Evolutionary conservation across 1,140 invertebrate species (phyloP).

Genomic region (Proctacanthus coquilletti): DNA sequence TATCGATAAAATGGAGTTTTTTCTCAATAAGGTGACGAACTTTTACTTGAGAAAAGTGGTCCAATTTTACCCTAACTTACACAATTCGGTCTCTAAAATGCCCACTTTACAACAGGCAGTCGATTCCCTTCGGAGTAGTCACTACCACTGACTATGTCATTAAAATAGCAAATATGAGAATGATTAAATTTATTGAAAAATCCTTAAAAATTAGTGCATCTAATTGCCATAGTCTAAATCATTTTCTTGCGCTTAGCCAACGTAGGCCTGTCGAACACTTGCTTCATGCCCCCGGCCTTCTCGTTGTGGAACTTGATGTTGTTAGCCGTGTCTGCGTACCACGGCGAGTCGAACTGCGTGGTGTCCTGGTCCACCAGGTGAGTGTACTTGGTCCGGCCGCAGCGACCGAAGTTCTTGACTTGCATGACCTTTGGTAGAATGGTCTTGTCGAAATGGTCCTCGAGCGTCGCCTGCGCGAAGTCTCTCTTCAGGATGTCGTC

Average conservation of each 20-base stretch:
- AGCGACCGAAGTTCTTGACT: conserved; percentile 98
- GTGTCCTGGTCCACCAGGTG: conserved; percentile 99
- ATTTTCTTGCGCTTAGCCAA: conserved; percentile 45
- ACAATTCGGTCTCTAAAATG: too few relatives aligned
- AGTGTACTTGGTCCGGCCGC: conserved; percentile 96
- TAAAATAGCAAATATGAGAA: too few relatives aligned
- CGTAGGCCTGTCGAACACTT: conserved; percentile 79
- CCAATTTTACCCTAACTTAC: too few relatives aligned
- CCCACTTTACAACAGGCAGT: too few relatives aligned
- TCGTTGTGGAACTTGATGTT: conserved; percentile 83
- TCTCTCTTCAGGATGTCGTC: conserved; percentile 88
- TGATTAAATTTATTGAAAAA: too few relatives aligned
- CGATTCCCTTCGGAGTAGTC: too few relatives aligned
- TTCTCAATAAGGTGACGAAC: too few relatives aligned
- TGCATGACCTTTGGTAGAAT: conserved; percentile 99
- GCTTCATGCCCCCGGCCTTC: conserved; percentile 90
- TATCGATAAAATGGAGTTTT: too few relatives aligned
- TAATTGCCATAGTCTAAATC: conserved; percentile 8
- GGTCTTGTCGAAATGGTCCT: conserved; percentile 99
- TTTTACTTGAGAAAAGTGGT: too few relatives aligned
- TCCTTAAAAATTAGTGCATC: too few relatives aligned
- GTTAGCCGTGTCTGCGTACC: conserved; percentile 70
- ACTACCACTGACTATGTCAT: too few relatives aligned
- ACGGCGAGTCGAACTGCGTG: conserved; percentile 93
- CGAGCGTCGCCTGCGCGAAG: conserved; percentile 90